Conservation (phyloP, 2,797 vertebrate genomes). For the Setipinna tenuifilis region DNA sequence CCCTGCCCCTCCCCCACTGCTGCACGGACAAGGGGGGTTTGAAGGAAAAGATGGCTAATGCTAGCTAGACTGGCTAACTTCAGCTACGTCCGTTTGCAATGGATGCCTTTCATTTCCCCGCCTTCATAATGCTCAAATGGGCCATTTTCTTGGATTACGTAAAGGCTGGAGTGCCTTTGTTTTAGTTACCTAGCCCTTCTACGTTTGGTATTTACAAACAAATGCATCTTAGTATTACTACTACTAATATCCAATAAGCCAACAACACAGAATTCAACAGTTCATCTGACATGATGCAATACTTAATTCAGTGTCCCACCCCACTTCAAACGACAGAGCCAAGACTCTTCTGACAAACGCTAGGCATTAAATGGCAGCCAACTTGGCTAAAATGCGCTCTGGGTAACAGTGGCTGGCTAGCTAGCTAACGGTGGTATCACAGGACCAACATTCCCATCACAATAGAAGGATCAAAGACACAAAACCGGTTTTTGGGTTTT, state of each 20-base stretch:
- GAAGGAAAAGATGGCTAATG: neutral
- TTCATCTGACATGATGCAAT: neutral
- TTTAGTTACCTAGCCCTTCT: neutral
- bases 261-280: no score
- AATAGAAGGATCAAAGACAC: no score
- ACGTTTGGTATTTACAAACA: no score
- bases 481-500: no score
- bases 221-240: no score
- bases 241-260: no score
- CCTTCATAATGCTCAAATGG: neutral
- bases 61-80: slow-evolving; percentile 4
- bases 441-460: no score
- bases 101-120: neutral
- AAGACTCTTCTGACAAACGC: neutral
- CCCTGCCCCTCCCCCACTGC: neutral
- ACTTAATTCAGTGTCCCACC: neutral
- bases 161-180: neutral
- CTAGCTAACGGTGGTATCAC: neutral
- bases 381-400: neutral
- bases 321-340: neutral
- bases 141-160: neutral
- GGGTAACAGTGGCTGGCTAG: neutral
- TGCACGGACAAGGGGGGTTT: neutral
- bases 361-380: neutral
- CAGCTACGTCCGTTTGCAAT: neutral